Conservation (phyloP, 2,113 vertebrate genomes). For the Ellobius talpinus region DNA sequence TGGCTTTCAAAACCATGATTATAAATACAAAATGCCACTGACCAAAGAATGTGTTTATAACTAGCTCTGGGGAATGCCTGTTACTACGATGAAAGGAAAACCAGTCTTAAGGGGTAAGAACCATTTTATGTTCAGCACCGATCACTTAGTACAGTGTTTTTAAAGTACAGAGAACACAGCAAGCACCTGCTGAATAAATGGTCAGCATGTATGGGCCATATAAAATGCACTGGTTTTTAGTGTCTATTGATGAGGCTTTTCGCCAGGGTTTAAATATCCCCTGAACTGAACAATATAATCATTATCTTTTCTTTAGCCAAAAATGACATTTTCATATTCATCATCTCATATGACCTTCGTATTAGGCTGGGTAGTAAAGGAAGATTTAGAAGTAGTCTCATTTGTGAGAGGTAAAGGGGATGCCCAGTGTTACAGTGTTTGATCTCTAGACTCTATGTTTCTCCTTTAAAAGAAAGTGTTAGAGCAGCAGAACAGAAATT, state of each 20-base stretch:
- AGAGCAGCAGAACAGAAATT: not conserved
- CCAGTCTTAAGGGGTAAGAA: not conserved
- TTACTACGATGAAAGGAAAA: slow-evolving; percentile 5
- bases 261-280: slow-evolving; percentile 11
- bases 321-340: not conserved
- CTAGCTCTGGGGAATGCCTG: slow-evolving; percentile 5
- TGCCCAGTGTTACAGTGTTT: not conserved
- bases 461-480: not conserved
- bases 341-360: not conserved
- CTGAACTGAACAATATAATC: not conserved
- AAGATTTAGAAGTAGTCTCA: slow-evolving; percentile 32
- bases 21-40: not conserved
- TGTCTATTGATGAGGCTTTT: not conserved
- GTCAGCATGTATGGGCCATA: not conserved
- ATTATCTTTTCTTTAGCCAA: slow-evolving; percentile 34
- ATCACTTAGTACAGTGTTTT: not conserved
- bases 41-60: slow-evolving; percentile 30
- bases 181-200: slow-evolving; percentile 25
- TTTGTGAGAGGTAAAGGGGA: slow-evolving; percentile 52
- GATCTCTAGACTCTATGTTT: slow-evolving; percentile 24
- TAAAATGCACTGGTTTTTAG: slow-evolving; percentile 29
- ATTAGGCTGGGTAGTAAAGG: slow-evolving; percentile 17
- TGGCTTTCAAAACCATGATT: slow-evolving; percentile 44
- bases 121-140: not conserved
- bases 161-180: not conserved